Evolutionary conservation across 2,797 vertebrate species (phyloP).

Genomic region (Yasuhikotakia modesta): DNA sequence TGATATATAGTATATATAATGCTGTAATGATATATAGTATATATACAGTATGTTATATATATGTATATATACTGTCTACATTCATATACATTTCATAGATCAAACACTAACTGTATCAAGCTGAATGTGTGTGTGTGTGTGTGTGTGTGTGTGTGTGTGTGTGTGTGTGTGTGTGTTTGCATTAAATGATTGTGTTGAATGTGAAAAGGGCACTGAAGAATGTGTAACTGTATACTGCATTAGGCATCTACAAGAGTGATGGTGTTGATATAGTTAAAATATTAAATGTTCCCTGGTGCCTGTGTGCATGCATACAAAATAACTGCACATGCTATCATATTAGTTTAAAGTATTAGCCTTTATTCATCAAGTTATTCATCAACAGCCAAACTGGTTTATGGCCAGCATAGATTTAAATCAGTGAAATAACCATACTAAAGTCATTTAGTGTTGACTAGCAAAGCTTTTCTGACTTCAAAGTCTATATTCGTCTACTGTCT

Average conservation of each 20-base stretch:
- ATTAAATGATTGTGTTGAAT: slow-evolving; percentile 2
- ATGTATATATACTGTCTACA: not conserved
- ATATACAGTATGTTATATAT: too few relatives aligned
- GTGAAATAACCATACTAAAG: slow-evolving; percentile 25
- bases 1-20: too few relatives aligned
- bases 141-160: slow-evolving; percentile 1
- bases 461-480: slow-evolving; percentile 7
- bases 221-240: slow-evolving; percentile 47
- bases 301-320: slow-evolving; percentile 57
- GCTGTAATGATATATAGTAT: too few relatives aligned
- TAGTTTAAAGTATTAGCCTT: slow-evolving; percentile 44
- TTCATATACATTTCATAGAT: not conserved
- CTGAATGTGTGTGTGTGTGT: not conserved
- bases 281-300: slow-evolving; percentile 47
- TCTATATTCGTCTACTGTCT: slow-evolving; percentile 38
- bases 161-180: slow-evolving; percentile 5
- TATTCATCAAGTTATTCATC: slow-evolving; percentile 44
- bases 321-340: slow-evolving; percentile 26
- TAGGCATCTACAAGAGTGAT: slow-evolving; percentile 45
- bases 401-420: not conserved
- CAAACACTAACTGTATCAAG: not conserved
- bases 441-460: not conserved
- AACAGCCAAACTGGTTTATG: not conserved
- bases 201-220: slow-evolving; percentile 1
- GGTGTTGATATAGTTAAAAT: slow-evolving; percentile 60